Base-by-base conservation (phyloP, 2,888 invertebrate genomes). In the Anaspis maculata region DNA sequence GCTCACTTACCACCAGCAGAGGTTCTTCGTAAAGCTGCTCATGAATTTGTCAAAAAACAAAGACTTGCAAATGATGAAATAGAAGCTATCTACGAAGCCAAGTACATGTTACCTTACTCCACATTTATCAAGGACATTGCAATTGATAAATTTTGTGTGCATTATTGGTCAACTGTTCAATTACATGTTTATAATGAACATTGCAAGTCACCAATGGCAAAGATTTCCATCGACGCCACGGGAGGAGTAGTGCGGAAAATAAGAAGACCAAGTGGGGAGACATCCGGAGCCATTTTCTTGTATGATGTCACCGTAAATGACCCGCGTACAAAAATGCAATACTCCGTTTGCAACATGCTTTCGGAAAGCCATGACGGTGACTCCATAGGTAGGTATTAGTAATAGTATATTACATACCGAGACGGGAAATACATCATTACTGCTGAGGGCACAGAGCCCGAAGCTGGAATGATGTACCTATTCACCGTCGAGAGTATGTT, bases 261-360 rank as follows among this genome's bases (percentile, higher is more conserved):
- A n/a, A n/a, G n/a, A n/a, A n/a, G n/a, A n/a, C n/a, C n/a, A n/a
- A 27, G 34, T 28, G 33, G 31, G 11, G 26, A 25, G n/a, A 42
- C 37, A 40, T 42, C 34, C 13, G 34, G 30, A 15, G 26, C 33
- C 9, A 32, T 41, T 23, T 35, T 41, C 21, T 27, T 43, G 19
- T 43, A 43, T 15, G 35, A 38, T 29, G 32, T 28, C 16, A 10
- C 28, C 3, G 28, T 28, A 7, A 4, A 10, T 3, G 28, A 28
- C 38, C 15, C 37, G 15, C 11, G 11, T 23, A 40, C 34, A 5
- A 27, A 29, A 14, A 32, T 30, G 27, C 44, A 40, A 35, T 40
- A 40, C 37, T 42, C 42, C 16, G 41, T 42, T n/a, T 33, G 32
- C 13, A 39, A 39, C 31, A 42, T 44, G 44, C 25, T 44, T 25